Evolutionary conservation across 2,888 invertebrate genomes (phyloP).

Genomic region (Anagyrus pseudococci): DNA sequence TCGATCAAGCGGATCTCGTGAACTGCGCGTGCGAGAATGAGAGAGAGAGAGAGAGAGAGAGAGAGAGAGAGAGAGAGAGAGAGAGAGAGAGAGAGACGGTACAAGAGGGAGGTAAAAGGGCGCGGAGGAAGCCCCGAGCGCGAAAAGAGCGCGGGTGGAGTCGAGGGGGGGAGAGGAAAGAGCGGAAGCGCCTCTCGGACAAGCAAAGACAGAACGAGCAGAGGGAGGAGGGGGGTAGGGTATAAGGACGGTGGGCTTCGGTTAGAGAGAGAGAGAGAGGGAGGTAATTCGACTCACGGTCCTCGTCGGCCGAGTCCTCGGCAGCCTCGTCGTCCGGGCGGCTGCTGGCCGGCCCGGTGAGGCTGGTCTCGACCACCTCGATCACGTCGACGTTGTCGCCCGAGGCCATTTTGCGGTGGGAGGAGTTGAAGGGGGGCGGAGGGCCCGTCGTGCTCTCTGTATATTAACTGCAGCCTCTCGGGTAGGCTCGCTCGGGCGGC

Average conservation of each 20-base stretch:
- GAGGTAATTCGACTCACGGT: constrained; percentile 63
- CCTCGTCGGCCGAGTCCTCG: constrained; percentile 66
- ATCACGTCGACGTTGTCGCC: constrained; percentile 82
- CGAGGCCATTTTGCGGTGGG: constrained; percentile 80
- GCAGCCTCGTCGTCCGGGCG: constrained; percentile 34
- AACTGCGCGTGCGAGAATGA: not conserved
- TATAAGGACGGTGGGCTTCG: no score
- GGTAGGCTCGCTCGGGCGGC: no score
- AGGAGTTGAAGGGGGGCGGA: no score
- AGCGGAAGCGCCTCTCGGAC: not conserved
- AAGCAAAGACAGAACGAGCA: not conserved
- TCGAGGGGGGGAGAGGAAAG: no score
- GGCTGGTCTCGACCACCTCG: constrained; percentile 75
- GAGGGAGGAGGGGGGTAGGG: no score
- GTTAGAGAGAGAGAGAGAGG: constrained; percentile 11
- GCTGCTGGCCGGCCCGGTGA: constrained; percentile 42
- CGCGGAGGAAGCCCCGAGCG: no score
- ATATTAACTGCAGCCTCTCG: no score
- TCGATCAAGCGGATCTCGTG: constrained; percentile 19
- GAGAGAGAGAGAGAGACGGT: not conserved
- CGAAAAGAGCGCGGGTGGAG: no score
- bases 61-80: not conserved
- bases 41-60: not conserved
- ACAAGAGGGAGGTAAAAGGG: no score
- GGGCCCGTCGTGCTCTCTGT: no score